Percentiles rank a stretch among this genome's conserved stretches.
Evolutionary conservation across 1,140 invertebrate species (phyloP).

Genomic region (Ips nitidus): DNA sequence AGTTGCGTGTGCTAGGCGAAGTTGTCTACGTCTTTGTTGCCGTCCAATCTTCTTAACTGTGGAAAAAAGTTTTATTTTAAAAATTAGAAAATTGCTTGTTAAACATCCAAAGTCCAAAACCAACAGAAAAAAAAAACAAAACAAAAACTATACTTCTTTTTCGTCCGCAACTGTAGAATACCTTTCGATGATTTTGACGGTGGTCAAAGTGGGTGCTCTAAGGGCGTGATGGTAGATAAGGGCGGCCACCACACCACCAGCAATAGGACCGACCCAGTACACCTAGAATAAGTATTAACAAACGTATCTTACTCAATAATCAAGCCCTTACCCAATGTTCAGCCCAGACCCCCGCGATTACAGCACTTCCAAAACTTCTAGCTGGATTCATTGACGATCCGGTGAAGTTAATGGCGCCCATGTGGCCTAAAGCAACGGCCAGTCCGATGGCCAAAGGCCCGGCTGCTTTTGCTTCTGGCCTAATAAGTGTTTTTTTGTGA

Average conservation of each 20-base stretch:
- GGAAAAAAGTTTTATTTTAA: constrained; percentile 8
- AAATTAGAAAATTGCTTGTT: background rate
- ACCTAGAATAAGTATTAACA: constrained; percentile 57
- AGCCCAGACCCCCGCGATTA: constrained; percentile 72
- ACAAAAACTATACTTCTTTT: constrained; percentile 61
- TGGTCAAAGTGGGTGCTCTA: constrained; percentile 58
- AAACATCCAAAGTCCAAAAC: constrained; percentile 1
- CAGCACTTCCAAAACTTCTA: constrained; percentile 79
- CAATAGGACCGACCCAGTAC: constrained; percentile 85
- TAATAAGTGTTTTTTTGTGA: background rate
- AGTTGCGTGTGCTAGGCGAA: constrained; percentile 13
- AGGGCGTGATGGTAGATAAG: constrained; percentile 76
- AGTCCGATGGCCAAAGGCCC: constrained; percentile 89
- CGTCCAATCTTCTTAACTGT: constrained; percentile 34
- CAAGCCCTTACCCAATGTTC: constrained; percentile 75
- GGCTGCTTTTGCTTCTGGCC: constrained; percentile 72
- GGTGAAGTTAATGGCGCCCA: constrained; percentile 82
- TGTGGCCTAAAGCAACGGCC: constrained; percentile 81
- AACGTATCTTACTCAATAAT: background rate
- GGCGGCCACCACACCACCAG: constrained; percentile 76
- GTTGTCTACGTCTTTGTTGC: constrained; percentile 26
- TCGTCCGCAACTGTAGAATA: constrained; percentile 65
- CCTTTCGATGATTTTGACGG: constrained; percentile 51
- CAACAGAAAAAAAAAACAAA: background rate
- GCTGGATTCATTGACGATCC: constrained; percentile 91